These are phyloP conservation scores for Linyphia triangularis DNA, from an alignment of 2,888 invertebrate genomes.

Conservation along the genomic window DNA sequence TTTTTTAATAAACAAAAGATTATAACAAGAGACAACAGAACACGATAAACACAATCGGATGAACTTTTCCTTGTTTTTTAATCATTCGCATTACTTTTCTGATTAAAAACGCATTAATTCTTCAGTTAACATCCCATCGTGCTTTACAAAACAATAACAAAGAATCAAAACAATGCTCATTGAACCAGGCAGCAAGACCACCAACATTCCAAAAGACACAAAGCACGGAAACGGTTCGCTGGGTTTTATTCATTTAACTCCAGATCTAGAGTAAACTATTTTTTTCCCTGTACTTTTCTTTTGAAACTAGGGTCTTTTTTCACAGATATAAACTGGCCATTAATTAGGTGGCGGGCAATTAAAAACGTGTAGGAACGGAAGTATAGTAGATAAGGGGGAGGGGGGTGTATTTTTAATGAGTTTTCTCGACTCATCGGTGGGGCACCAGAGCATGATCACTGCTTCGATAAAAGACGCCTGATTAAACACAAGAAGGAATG, in stretches of 20 bases:
- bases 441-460: conserved; percentile 48
- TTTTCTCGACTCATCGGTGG: conserved; percentile 59
- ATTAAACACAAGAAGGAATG: conserved; percentile 17
- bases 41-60: not conserved
- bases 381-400: conserved; percentile 14
- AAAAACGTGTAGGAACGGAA: conserved; percentile 56
- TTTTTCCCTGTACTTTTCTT: conserved; percentile 38
- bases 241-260: conserved; percentile 31
- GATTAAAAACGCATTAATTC: conserved; percentile 9
- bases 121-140: not conserved
- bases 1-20: not conserved
- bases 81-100: no score
- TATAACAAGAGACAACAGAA: not conserved
- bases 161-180: conserved; percentile 6
- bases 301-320: not conserved
- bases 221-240: conserved; percentile 24
- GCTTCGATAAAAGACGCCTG: conserved; percentile 53
- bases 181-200: conserved; percentile 14
- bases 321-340: conserved; percentile 22
- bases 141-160: not conserved
- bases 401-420: conserved; percentile 50
- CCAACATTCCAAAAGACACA: not conserved
- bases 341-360: conserved; percentile 56
- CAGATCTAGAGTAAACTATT: conserved; percentile 1
- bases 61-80: not conserved